These are phyloP conservation scores for Watsonalla cultraria DNA, from an alignment of 2,888 invertebrate species.

Conservation along the genomic window DNA sequence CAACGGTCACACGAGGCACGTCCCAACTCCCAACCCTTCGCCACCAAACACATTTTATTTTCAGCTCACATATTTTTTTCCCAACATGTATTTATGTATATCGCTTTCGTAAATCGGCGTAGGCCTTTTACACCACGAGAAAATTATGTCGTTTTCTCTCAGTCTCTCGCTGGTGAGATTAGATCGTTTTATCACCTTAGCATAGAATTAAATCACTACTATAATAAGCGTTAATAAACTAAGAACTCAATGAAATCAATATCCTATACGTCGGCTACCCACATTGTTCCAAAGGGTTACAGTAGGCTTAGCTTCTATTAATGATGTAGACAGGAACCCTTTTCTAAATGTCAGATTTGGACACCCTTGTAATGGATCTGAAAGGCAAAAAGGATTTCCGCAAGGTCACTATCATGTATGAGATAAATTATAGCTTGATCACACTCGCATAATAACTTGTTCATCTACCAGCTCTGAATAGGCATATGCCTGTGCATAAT, in stretches of 20 bases:
- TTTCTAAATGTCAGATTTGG: constrained; percentile 37
- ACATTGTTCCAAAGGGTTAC: background rate
- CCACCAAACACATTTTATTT: background rate
- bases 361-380: constrained; percentile 34
- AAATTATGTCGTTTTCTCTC: too few relatives aligned
- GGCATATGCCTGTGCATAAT: too few relatives aligned
- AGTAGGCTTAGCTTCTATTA: constrained; percentile 4
- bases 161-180: too few relatives aligned
- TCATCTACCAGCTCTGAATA: too few relatives aligned
- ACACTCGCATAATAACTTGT: background rate
- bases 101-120: too few relatives aligned
- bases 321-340: constrained; percentile 26
- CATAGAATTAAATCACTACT: too few relatives aligned
- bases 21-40: constrained; percentile 5
- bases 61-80: too few relatives aligned
- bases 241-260: too few relatives aligned
- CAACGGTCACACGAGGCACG: constrained; percentile 17
- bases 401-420: background rate
- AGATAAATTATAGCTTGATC: background rate
- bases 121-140: too few relatives aligned
- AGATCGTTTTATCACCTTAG: too few relatives aligned
- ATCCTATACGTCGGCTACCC: background rate
- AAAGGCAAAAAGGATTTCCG: constrained; percentile 4
- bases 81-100: too few relatives aligned
- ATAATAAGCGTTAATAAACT: too few relatives aligned